These are phyloP conservation scores for Celastrina argiolus DNA, from an alignment of 2,888 invertebrate genomes.

Conservation along the genomic window DNA sequence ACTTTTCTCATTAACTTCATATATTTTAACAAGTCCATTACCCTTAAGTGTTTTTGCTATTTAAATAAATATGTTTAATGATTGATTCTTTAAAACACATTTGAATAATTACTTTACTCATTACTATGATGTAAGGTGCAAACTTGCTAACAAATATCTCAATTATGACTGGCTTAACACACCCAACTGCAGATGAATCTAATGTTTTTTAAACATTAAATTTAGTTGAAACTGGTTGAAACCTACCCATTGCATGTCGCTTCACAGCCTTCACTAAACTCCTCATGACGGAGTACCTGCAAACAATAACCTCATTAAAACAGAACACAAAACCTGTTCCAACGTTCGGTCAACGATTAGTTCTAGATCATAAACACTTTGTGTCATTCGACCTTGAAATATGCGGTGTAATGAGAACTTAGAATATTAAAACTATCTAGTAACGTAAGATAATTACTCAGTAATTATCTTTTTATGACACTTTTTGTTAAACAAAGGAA, in stretches of 20 bases:
- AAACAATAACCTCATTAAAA: slow-evolving; percentile 19
- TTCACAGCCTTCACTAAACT: slow-evolving; percentile 97
- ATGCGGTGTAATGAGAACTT: background rate
- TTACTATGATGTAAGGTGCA: no score
- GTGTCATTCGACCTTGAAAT: slow-evolving; percentile 17
- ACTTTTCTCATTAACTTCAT: no score
- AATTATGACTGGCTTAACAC: background rate
- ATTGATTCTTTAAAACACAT: no score
- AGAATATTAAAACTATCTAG: background rate
- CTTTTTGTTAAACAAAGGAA: background rate
- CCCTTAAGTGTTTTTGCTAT: no score
- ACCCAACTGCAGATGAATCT: no score
- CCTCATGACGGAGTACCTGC: slow-evolving; percentile 95
- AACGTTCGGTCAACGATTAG: background rate
- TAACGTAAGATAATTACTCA: background rate
- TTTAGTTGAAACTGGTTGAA: no score
- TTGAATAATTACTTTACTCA: no score
- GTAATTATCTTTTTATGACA: background rate
- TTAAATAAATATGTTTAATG: no score
- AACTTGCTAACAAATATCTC: no score
- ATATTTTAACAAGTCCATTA: no score
- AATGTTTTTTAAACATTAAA: no score
- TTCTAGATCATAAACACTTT: background rate
- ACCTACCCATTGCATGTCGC: slow-evolving; percentile 97
- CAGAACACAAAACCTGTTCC: background rate